Evolutionary conservation across 2,888 invertebrate species (phyloP), one percentile per base, ranked within the genome.

Genomic region (Thalpophila matura): DNA sequence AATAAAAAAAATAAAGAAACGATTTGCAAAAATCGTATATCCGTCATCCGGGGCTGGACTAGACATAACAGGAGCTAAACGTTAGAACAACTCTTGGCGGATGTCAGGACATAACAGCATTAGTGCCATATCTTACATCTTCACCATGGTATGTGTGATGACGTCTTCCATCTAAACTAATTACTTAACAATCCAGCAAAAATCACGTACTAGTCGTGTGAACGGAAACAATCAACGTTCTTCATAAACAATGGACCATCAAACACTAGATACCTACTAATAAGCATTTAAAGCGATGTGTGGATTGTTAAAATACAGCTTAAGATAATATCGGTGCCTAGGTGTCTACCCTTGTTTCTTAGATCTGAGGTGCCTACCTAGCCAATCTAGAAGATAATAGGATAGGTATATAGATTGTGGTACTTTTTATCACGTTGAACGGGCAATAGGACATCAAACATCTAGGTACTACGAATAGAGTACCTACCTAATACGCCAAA

Each of bases 201-300:
- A 51, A 46, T 12, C n/a, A n/a, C 5, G 1, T 61, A 37, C 20
- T 20, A 42, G 12, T 24, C 54, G 71, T 70, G 69, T 5, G 70
- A 71, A 64, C 55, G 71, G 71, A 71, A 59, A 43, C 24, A 51
- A 37, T 50, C 57, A 31, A 16, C 40, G 45, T 9, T 58, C 35
- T 57, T 33, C 33, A 51, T 6, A 47, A 65, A 70, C 70, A 70
- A 70, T 71, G 58, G 40, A n/a, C 33, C 24, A 62, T 47, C 27
- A 49, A 12, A 18, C 26, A 38, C 27, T 31, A 26, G 18, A 4
- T 49, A 26, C n/a, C 2, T 26, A 22, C 5, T 22, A 6, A 7
- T 38, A n/a, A n/a, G 16, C 14, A 22, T n/a, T 29, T 0, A 29
- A 31, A 20, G 29, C 38, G 26, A 35, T 37, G 27, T 27, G 16